A percentile compares a stretch with the other conserved stretches of the same genome.
Evolutionary conservation across 1,140 invertebrate genomes (phyloP).

Genomic region (Anthonomus grandis): DNA sequence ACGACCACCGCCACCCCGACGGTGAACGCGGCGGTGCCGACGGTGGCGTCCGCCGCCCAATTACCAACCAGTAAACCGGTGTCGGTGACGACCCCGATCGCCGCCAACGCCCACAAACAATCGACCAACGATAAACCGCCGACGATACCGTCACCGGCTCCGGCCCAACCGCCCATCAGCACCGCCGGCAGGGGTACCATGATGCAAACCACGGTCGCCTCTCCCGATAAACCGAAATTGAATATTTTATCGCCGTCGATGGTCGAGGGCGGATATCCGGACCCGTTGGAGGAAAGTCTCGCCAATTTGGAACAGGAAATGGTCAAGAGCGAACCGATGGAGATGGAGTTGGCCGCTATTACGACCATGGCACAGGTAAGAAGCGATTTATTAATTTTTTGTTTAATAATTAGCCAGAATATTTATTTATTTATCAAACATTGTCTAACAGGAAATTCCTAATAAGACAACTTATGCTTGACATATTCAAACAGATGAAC

Average conservation of each 20-base stretch:
- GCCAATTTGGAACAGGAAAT: conserved; percentile 61
- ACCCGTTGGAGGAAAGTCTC: conserved; percentile 64
- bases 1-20: neutral
- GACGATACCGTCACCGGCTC: conserved; percentile 23
- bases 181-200: neutral
- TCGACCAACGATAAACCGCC: conserved; percentile 22
- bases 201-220: conserved; percentile 42
- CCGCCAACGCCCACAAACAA: conserved; percentile 2
- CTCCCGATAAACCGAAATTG: conserved; percentile 44
- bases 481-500: no score
- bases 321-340: conserved; percentile 52
- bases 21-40: conserved; percentile 6
- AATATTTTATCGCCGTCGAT: conserved; percentile 37
- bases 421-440: no score
- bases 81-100: conserved; percentile 24
- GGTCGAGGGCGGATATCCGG: conserved; percentile 47
- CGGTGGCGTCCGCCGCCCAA: conserved; percentile 25
- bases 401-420: no score
- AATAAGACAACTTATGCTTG: no score
- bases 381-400: neutral
- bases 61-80: conserved; percentile 36
- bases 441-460: no score
- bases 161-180: conserved; percentile 5
- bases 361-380: conserved; percentile 34
- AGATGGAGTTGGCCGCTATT: conserved; percentile 38